These are phyloP conservation scores for Peromyscus maniculatus DNA, from an alignment of 2,113 vertebrate genomes.

Conservation along the genomic window DNA sequence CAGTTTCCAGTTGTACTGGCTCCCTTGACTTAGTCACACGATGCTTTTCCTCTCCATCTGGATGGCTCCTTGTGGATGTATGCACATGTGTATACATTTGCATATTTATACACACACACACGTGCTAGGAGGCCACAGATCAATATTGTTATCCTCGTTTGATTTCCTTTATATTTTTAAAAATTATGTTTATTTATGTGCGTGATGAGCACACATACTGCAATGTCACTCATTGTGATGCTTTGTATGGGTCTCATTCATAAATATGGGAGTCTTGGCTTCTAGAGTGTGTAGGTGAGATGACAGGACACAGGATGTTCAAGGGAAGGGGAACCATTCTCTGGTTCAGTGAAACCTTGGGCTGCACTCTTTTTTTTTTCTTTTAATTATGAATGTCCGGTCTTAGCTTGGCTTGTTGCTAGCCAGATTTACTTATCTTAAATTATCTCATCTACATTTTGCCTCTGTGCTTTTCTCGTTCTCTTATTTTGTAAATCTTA, in stretches of 20 bases:
- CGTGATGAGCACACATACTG: background rate
- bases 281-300: background rate
- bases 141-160: background rate
- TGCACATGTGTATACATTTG: background rate
- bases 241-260: background rate
- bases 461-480: too few relatives aligned
- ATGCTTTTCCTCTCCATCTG: background rate
- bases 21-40: background rate
- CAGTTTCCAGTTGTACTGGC: background rate
- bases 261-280: background rate
- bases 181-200: background rate
- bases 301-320: too few relatives aligned
- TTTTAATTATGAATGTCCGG: too few relatives aligned
- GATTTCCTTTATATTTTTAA: background rate
- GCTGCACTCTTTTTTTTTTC: too few relatives aligned
- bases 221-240: background rate
- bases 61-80: background rate
- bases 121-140: background rate
- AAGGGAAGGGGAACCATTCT: too few relatives aligned
- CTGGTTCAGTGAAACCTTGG: background rate
- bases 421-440: too few relatives aligned
- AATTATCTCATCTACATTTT: too few relatives aligned
- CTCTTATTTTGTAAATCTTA: too few relatives aligned
- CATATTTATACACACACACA: background rate
- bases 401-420: too few relatives aligned